Conservation (phyloP, 1,140 invertebrate species). For the Helicorthomorpha holstii region DNA sequence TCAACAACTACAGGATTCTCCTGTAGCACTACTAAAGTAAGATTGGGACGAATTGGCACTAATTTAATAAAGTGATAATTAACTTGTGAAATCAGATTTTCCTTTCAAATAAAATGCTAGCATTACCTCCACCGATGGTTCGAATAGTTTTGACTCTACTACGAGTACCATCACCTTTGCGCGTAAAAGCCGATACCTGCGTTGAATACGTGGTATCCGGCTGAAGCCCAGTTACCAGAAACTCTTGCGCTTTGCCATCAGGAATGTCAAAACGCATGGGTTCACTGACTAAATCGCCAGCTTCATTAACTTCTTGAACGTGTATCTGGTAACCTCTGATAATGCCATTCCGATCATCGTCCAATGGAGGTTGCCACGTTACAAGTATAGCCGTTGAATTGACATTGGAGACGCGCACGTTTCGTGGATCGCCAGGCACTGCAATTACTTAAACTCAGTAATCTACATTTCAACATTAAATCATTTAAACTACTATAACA, state of each 20-base stretch:
- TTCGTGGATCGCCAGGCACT: slow-evolving; percentile 92
- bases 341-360: slow-evolving; percentile 85
- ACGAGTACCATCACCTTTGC: slow-evolving; percentile 84
- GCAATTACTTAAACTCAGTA: slow-evolving; percentile 16
- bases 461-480: neutral
- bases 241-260: slow-evolving; percentile 52
- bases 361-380: slow-evolving; percentile 72
- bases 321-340: slow-evolving; percentile 93
- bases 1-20: slow-evolving; percentile 71
- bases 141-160: slow-evolving; percentile 61
- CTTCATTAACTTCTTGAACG: slow-evolving; percentile 73
- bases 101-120: no score
- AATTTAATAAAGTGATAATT: slow-evolving; percentile 3
- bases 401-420: slow-evolving; percentile 64
- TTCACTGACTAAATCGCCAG: slow-evolving; percentile 24
- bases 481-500: neutral
- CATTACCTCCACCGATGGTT: slow-evolving; percentile 69
- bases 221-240: slow-evolving; percentile 71
- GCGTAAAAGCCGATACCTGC: slow-evolving; percentile 52
- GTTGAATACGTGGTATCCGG: slow-evolving; percentile 79
- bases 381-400: slow-evolving; percentile 88
- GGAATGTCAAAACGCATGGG: slow-evolving; percentile 48
- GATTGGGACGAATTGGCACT: slow-evolving; percentile 68
- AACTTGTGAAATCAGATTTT: no score
- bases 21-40: slow-evolving; percentile 58